A percentile compares a stretch with the other conserved stretches of the same genome.
Evolutionary conservation across 53 echinoderm and acorn worm species (phyloP).

Genomic region (Holothuria leucospilota): DNA sequence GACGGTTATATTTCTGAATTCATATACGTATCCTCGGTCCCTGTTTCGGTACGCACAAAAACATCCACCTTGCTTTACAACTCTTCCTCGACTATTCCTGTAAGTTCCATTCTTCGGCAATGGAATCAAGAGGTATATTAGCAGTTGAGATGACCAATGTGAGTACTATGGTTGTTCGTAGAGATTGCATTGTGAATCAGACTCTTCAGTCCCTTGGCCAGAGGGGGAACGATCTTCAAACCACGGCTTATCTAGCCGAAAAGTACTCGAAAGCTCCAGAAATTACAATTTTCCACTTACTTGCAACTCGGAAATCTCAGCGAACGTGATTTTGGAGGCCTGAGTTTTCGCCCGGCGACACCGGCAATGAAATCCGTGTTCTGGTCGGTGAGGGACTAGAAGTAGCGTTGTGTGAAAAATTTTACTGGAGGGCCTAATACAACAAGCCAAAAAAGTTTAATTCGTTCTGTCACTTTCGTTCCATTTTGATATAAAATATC

Average conservation of each 20-base stretch:
- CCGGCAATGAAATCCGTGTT: not conserved
- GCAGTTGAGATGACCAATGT: not conserved
- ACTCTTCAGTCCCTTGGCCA: slow-evolving; percentile 26
- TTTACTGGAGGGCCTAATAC: slow-evolving; percentile 22
- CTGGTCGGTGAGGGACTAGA: not conserved
- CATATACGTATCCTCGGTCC: too few species aligned
- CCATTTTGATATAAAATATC: too few species aligned
- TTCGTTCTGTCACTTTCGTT: too few species aligned
- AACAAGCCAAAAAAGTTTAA: too few species aligned
- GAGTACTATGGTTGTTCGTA: slow-evolving; percentile 11
- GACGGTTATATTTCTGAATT: too few species aligned
- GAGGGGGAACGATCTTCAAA: slow-evolving; percentile 41
- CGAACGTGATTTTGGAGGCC: slow-evolving; percentile 34
- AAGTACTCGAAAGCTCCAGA: slow-evolving; percentile 47
- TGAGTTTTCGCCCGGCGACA: slow-evolving; percentile 39
- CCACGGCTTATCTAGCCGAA: slow-evolving; percentile 42
- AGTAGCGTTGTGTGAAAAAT: slow-evolving; percentile 4
- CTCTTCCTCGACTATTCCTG: too few species aligned
- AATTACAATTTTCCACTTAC: slow-evolving; percentile 49
- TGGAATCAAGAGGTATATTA: too few species aligned
- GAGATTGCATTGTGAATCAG: slow-evolving; percentile 21
- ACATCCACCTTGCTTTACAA: too few species aligned
- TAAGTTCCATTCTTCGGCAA: too few species aligned
- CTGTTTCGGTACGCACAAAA: too few species aligned
- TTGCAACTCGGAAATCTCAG: slow-evolving; percentile 35